Base-by-base conservation (phyloP, 1,140 invertebrate species). In the Steinernema feltiae region DNA sequence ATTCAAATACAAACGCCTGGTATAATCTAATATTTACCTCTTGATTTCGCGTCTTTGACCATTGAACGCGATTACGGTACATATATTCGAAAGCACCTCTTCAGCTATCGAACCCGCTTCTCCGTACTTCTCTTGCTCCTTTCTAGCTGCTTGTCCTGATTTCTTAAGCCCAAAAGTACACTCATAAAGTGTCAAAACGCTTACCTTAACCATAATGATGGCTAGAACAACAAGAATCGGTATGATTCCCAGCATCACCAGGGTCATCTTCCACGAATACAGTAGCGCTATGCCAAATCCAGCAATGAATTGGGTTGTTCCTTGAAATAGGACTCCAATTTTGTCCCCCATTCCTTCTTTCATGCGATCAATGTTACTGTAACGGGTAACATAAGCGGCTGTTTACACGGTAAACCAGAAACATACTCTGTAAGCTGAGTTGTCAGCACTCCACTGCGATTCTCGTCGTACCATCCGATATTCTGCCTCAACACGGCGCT, bases 271-370 rank as follows among this genome's bases (percentile, higher is more conserved):
- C 79, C 79, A 80, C 30, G 76, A 75, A 32, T 80, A 80, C 46
- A 53, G 70, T 46, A 80, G 80, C 0, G 79, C 79, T 0, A 80
- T 78, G 18, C 70, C 72, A 30, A 80, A 80, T 53, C 78, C 79
- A 24, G 77, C 79, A 41, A 76, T 30, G 74, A 80, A 80, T 35
- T 80, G 79, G 53, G 71, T 71, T n/a, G 74, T 75, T 30, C 72
- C 78, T 82, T 91, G 92, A 18, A 92, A 85, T 78, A 94, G 91
- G 71, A 92, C 91, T 1, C 91, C 91, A 27, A 94, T 88, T 86
- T 95, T 95, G 84, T 94, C 92, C 0, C 93, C 93, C 35, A 95
- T 91, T 2, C 93, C 93, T 83, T 94, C 92, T 85, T 93, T 91
- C 79, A 95, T 89, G 87, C 93, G 92, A n/a, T 92, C 90, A 18